Evolutionary conservation across 2,797 vertebrate species (phyloP), one percentile per base, ranked within the genome.

Genomic region (Columba guinea): DNA sequence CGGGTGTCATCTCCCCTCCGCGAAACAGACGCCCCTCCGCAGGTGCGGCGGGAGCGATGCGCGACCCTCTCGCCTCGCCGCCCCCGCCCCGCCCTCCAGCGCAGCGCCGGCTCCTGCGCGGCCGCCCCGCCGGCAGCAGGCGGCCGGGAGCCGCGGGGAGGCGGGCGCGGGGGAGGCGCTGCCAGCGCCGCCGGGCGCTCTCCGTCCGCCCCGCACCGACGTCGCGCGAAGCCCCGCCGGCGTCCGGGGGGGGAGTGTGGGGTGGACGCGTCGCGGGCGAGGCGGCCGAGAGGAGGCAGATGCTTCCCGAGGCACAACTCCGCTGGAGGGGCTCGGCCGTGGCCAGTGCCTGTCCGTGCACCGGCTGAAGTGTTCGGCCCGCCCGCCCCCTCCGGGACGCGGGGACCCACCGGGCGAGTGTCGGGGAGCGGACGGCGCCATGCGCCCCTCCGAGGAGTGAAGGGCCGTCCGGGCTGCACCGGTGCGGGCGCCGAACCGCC

Each of bases 201-300:
- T 84, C 90, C 59, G 59, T 56, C 83, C 83, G 87, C 90, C 84
- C 84, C 84, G 84, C 76, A 88, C 65, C 87, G 80, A 88, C 94
- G 94, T 94, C 92, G 80, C 76, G 63, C 80, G 84, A 65, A 94
- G 71, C 87, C 44, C 80, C 84, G 78, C 78, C 78, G 89, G 65
- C 78, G 22, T 19, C 41, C 71, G 65, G 56, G 70, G 84, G 84
- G 56, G 70, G 55, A 77, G 89, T 37, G 41, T 35, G 39, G 24
- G 49, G 51, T 26, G 84, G 53, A 51, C 51, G 77, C 79, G 35
- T 39, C 46, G 89, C 52, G 71, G 76, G 71, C 55, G 73, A 37
- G 46, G 23, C 73, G 73, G 56, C 39, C 15, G 82, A 82, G 28
- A 53, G 46, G 51, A 56, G 88, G 86, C 56, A 82, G 95, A 87